These are phyloP conservation scores for Meloidogyne exigua DNA, from an alignment of 1,140 invertebrate genomes.

Conservation along the genomic window DNA sequence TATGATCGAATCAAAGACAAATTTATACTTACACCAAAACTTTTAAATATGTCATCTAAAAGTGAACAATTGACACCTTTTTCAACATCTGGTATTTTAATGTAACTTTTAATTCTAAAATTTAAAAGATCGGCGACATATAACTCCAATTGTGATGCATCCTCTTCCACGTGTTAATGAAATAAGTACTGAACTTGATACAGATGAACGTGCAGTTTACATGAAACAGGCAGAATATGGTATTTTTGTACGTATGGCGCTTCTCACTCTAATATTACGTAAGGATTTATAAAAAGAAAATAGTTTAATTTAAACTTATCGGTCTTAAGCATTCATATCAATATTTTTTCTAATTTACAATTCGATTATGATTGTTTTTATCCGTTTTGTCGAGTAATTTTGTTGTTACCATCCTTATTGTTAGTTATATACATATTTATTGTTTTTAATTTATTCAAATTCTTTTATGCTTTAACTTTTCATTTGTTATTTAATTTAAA, in stretches of 20 bases:
- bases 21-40: slow-evolving; percentile 84
- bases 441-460: not conserved
- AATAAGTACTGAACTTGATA: slow-evolving; percentile 85
- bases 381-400: not conserved
- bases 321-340: not conserved
- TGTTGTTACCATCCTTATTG: not conserved
- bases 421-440: too few relatives aligned
- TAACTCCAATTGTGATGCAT: slow-evolving; percentile 88
- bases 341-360: not conserved
- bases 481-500: not conserved
- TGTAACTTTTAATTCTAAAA: not conserved
- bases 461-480: not conserved
- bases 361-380: not conserved
- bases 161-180: slow-evolving; percentile 90
- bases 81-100: not conserved
- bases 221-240: slow-evolving; percentile 88
- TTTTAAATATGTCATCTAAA: slow-evolving; percentile 80
- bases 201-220: slow-evolving; percentile 87
- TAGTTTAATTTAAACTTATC: not conserved
- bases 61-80: not conserved
- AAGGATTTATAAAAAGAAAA: slow-evolving; percentile 6
- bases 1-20: slow-evolving; percentile 82
- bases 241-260: slow-evolving; percentile 95
- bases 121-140: slow-evolving; percentile 7
- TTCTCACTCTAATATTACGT: slow-evolving; percentile 81